Conservation (phyloP, 1,140 invertebrate genomes). For the Cydia amplana region DNA sequence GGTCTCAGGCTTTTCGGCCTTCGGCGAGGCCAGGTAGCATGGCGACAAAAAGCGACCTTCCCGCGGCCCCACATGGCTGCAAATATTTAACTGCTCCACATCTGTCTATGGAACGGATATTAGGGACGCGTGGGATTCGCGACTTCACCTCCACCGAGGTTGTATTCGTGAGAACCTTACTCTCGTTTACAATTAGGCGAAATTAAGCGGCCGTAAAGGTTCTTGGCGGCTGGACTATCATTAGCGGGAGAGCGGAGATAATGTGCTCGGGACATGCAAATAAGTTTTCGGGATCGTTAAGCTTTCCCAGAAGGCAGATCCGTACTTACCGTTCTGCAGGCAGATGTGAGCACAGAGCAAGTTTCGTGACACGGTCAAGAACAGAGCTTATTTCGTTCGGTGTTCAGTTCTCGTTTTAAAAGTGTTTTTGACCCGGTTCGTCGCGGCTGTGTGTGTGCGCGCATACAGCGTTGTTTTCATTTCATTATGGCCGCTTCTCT, state of each 20-base stretch:
- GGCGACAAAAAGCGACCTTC: conserved; percentile 57
- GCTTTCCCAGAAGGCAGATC: conserved; percentile 74
- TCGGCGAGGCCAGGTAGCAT: conserved; percentile 54
- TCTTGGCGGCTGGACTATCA: conserved; percentile 71
- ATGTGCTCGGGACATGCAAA: conserved; percentile 74
- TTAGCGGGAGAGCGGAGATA: conserved; percentile 67
- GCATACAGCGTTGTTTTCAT: conserved; percentile 69
- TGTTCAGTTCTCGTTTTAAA: conserved; percentile 70
- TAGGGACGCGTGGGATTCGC: conserved; percentile 71
- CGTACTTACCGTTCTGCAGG: conserved; percentile 65
- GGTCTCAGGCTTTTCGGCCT: conserved; percentile 44
- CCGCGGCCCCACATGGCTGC: conserved; percentile 37
- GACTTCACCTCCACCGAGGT: conserved; percentile 59
- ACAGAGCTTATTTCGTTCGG: conserved; percentile 71
- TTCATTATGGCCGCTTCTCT: conserved; percentile 74
- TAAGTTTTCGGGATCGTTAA: conserved; percentile 69
- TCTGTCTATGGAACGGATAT: conserved; percentile 67
- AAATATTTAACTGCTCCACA: conserved; percentile 67
- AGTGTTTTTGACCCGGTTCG: conserved; percentile 76
- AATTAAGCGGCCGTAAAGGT: conserved; percentile 70
- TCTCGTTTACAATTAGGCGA: conserved; percentile 72
- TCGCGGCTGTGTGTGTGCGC: conserved; percentile 54
- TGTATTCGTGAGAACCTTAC: conserved; percentile 74
- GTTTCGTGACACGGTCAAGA: conserved; percentile 74
- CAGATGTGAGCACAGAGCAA: conserved; percentile 66